Evolutionary conservation across 2,888 invertebrate species (phyloP).

Genomic region (Parnassius mnemosyne): DNA sequence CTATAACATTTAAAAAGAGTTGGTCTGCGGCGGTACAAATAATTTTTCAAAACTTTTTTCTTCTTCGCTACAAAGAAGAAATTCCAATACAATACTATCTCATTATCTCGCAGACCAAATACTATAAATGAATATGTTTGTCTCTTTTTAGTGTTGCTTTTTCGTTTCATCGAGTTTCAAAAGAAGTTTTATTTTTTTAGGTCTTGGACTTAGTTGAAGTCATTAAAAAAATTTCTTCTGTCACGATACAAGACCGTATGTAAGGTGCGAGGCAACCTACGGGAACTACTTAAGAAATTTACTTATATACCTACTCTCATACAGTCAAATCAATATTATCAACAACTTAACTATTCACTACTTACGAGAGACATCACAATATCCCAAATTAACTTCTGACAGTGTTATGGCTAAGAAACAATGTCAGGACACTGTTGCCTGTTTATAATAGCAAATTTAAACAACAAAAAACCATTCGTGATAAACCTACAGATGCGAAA

Average conservation of each 20-base stretch:
- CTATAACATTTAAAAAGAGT: no score
- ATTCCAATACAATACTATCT: no score
- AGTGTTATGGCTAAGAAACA: conserved; percentile 27
- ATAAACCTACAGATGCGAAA: neutral
- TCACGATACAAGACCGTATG: conserved; percentile 13
- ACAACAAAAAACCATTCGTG: neutral
- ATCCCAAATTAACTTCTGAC: conserved; percentile 42
- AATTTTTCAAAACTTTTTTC: no score
- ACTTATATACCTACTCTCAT: conserved; percentile 61
- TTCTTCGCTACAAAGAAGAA: no score
- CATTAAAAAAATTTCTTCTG: neutral
- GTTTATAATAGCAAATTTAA: neutral
- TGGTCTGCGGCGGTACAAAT: no score
- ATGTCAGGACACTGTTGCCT: neutral
- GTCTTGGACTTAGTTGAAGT: no score
- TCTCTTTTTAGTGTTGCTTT: no score
- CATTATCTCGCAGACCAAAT: no score
- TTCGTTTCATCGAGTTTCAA: no score
- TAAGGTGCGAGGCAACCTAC: conserved; percentile 57
- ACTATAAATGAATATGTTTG: no score
- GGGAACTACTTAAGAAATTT: conserved; percentile 71
- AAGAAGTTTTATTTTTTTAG: no score
- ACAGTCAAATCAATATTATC: conserved; percentile 62
- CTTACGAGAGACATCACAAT: conserved; percentile 68
- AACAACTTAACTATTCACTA: conserved; percentile 72